phyloP scores from a whole-genome alignment of 2,797 vertebrate genomes.

The Dipus sagitta region DNA sequence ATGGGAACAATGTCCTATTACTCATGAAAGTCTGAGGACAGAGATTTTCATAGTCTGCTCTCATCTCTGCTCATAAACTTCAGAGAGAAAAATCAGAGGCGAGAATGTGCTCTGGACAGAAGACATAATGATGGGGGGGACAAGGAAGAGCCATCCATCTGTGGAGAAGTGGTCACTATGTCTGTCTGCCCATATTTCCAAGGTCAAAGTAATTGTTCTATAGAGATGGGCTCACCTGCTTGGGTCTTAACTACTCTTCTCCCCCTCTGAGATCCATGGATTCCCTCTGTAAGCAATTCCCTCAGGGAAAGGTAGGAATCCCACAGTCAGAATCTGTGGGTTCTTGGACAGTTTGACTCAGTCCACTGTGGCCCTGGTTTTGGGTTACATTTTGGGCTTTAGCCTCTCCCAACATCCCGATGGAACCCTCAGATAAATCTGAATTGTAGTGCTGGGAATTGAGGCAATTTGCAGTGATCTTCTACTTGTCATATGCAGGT shows the following conservation, averaged over 20 bases:
- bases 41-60: constrained; percentile 60
- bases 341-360: background rate
- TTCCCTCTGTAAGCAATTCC: background rate
- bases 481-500: background rate
- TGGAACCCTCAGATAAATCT: background rate
- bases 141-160: background rate
- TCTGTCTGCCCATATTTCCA: background rate
- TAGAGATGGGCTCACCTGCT: background rate
- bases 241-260: background rate
- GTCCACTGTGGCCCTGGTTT: background rate
- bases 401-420: background rate
- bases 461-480: background rate
- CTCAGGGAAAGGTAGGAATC: background rate
- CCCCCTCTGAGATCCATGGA: background rate
- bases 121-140: background rate
- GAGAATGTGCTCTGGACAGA: constrained; percentile 10
- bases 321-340: background rate
- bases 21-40: constrained; percentile 59
- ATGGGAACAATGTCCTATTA: constrained; percentile 57
- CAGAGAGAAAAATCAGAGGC: constrained; percentile 48
- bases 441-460: background rate
- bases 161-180: background rate
- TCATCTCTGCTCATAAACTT: constrained; percentile 56
- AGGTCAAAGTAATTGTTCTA: background rate
- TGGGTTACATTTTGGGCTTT: constrained; percentile 12